Percentiles rank a stretch among this genome's conserved stretches.
These are phyloP conservation scores for Chrysomela aeneicollis DNA, from an alignment of 2,888 invertebrate species.

Conservation along the genomic window DNA sequence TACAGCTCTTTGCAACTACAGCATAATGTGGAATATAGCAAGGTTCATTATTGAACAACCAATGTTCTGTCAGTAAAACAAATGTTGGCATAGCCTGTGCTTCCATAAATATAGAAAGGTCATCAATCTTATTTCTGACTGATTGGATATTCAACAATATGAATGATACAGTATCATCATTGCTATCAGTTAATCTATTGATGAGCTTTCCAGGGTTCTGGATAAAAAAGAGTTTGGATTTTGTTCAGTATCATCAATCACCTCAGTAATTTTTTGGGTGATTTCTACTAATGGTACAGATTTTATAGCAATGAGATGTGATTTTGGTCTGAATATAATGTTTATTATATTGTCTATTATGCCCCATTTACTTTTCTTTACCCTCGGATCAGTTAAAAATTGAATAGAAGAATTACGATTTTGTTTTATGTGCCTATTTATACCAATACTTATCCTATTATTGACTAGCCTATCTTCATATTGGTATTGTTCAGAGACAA, in stretches of 20 bases:
- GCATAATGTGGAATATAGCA: conserved; percentile 6
- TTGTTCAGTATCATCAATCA: not conserved
- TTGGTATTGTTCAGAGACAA: conserved; percentile 14
- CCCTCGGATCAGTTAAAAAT: conserved; percentile 10
- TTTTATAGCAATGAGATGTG: not conserved
- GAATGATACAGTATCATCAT: not conserved
- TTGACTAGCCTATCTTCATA: conserved; percentile 10
- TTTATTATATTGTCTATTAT: conserved; percentile 3
- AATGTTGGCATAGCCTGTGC: conserved; percentile 3
- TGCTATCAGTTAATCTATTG: conserved; percentile 2
- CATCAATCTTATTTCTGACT: conserved; percentile 10
- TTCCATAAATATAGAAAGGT: conserved; percentile 17
- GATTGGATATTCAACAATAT: conserved; percentile 18
- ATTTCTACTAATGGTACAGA: not conserved
- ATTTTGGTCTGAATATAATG: not conserved
- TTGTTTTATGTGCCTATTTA: conserved; percentile 13
- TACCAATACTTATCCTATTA: conserved; percentile 9
- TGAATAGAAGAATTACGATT: conserved; percentile 12
- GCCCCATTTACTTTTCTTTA: conserved; percentile 7
- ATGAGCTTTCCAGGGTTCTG: not conserved
- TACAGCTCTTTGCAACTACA: conserved; percentile 13
- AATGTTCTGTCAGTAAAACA: conserved; percentile 12
- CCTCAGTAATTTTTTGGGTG: not conserved
- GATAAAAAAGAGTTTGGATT: conserved; percentile 3
- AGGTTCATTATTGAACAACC: conserved; percentile 14